phyloP scores from a whole-genome alignment of 53 echinoderm and acorn worm genomes.

The Zoroaster sp. region DNA sequence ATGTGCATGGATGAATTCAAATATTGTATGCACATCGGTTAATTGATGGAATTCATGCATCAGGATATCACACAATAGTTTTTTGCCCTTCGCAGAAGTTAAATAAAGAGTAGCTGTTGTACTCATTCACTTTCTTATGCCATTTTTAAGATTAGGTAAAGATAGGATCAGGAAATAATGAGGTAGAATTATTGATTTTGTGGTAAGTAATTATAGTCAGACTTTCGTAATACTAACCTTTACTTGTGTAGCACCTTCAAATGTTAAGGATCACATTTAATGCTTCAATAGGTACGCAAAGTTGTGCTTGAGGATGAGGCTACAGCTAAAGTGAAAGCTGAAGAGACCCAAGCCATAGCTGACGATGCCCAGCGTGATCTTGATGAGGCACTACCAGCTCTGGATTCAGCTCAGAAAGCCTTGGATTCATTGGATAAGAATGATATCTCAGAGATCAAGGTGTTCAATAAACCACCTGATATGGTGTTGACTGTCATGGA shows the following conservation, averaged over 20 bases:
- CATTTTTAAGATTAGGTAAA: too few species aligned
- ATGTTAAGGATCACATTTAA: neutral
- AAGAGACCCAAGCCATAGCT: slow-evolving; percentile 98
- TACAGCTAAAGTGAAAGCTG: slow-evolving; percentile 93
- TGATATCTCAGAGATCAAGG: slow-evolving; percentile 96
- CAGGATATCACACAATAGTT: too few species aligned
- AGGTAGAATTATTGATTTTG: too few species aligned
- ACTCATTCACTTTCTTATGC: too few species aligned
- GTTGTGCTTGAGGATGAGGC: slow-evolving; percentile 99
- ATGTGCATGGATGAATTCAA: too few species aligned
- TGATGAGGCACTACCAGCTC: slow-evolving; percentile 93
- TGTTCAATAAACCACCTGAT: slow-evolving; percentile 96
- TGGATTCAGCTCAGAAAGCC: slow-evolving; percentile 95
- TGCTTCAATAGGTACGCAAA: slow-evolving; percentile 80
- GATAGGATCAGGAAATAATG: too few species aligned
- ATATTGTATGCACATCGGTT: too few species aligned
- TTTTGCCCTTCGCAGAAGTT: too few species aligned
- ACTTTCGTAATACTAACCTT: too few species aligned
- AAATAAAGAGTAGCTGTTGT: too few species aligned
- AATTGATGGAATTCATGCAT: too few species aligned
- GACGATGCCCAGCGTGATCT: slow-evolving; percentile 97
- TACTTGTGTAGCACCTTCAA: neutral
- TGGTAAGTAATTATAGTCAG: too few species aligned
- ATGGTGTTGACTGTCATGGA: slow-evolving; percentile 99
- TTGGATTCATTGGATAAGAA: slow-evolving; percentile 94